Conservation (phyloP, 2,113 vertebrate species). For the Danionella cerebrum region DNA sequence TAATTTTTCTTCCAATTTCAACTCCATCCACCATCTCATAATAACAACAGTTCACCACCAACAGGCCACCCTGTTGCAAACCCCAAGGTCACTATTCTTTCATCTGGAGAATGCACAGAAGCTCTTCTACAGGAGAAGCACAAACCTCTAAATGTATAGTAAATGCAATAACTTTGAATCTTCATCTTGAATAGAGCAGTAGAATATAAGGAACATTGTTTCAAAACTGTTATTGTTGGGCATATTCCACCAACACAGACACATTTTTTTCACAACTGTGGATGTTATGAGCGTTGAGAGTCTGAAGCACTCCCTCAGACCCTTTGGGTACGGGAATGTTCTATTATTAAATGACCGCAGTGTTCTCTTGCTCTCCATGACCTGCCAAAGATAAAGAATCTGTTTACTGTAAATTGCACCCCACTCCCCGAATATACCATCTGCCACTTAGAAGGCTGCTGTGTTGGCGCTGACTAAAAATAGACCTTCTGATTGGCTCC, state of each 20-base stretch:
- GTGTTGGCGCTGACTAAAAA: constrained; percentile 64
- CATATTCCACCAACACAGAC: neutral
- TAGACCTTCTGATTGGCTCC: constrained; percentile 59
- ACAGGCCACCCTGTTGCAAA: too few relatives aligned
- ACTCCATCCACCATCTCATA: too few relatives aligned
- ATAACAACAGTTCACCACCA: too few relatives aligned
- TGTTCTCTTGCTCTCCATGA: constrained; percentile 73
- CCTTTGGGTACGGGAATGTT: constrained; percentile 48
- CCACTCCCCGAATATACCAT: constrained; percentile 76
- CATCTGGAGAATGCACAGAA: too few relatives aligned
- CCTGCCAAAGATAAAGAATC: constrained; percentile 88
- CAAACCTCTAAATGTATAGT: too few relatives aligned
- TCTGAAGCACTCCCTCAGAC: neutral
- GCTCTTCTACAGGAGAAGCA: too few relatives aligned
- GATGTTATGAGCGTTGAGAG: neutral
- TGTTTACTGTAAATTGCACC: constrained; percentile 87
- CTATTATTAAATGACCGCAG: constrained; percentile 58
- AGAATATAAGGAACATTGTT: too few relatives aligned
- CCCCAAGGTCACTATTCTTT: too few relatives aligned
- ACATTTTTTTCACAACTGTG: neutral
- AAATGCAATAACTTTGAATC: too few relatives aligned
- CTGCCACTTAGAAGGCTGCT: constrained; percentile 65
- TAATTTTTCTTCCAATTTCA: too few relatives aligned
- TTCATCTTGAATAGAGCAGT: too few relatives aligned
- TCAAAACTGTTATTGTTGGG: neutral